Evolutionary conservation across 2,888 invertebrate species (phyloP), one percentile per base, ranked within the genome.

Genomic region (Caenorhabditis sp.): DNA sequence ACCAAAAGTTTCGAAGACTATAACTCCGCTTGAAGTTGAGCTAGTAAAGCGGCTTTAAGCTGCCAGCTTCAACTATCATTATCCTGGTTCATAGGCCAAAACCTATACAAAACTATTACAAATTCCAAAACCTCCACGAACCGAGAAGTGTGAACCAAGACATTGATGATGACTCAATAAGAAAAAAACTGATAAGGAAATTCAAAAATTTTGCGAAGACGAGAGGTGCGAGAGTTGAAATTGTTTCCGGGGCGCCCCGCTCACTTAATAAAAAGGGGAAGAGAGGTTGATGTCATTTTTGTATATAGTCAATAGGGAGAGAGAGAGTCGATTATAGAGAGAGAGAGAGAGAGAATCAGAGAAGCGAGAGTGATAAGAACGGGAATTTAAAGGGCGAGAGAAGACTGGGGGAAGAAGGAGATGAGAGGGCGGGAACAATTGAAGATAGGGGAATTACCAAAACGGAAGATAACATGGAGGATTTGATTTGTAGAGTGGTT

Each of bases 281-380:
- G 14, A 14, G 56, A 14, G 22, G 22, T 61, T 63, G 63, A 63
- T 63, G 63, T 63, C 63, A 63, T 44, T 63, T 44, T 63, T 63
- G 44, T 63, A 63, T 61, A 61, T 63, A 44, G 63, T 63, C 63
- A 63, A 44, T 44, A 14, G n/a, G 12, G 31, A 31, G 26, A n/a
- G n/a, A n/a, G n/a, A n/a, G 28, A 31, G 58, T 58, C 14, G 63
- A 63, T 63, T 63, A 28, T n/a, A 28, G n/a, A n/a, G 28, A 38
- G 35, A 12, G 22, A n/a, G n/a, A n/a, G 47, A 47, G 47, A 47
- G 35, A 22, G 22, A 38, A 38, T 12, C 1, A 38, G 41, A 61
- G 41, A 59, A 59, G 58, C 22, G 38, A 63, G 24, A n/a, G 63
- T 63, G 63, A 63, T 63, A 47, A 63, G 63, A 63, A 63, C 63